Evolutionary conservation across 1,140 invertebrate genomes (phyloP).

Genomic region (Telenomus remus): DNA sequence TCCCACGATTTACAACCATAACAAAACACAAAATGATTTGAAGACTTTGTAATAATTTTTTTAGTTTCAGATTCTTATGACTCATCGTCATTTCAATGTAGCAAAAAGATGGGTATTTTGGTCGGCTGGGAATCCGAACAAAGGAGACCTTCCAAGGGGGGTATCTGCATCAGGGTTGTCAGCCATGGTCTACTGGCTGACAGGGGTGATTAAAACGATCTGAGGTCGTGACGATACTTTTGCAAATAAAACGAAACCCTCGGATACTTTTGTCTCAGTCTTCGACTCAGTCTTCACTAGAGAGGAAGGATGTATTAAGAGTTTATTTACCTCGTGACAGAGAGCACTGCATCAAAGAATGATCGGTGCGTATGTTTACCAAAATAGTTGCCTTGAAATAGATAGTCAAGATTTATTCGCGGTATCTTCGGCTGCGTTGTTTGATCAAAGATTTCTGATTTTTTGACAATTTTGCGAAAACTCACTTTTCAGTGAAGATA

Average conservation of each 20-base stretch:
- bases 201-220: slow-evolving; percentile 43
- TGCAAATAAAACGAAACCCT: slow-evolving; percentile 9
- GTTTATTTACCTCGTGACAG: slow-evolving; percentile 49
- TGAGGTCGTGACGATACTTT: slow-evolving; percentile 3
- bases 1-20: no score
- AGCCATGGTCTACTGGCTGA: slow-evolving; percentile 33
- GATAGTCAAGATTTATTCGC: slow-evolving; percentile 39
- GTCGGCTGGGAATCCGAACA: slow-evolving; percentile 59
- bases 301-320: slow-evolving; percentile 55
- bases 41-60: neutral
- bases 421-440: no score
- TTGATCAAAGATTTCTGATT: no score
- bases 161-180: slow-evolving; percentile 46
- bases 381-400: slow-evolving; percentile 57
- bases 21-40: no score
- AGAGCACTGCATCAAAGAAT: slow-evolving; percentile 41
- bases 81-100: slow-evolving; percentile 25
- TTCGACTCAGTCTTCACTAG: slow-evolving; percentile 10
- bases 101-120: slow-evolving; percentile 38
- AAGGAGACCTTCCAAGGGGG: slow-evolving; percentile 45
- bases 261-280: slow-evolving; percentile 3
- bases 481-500: no score
- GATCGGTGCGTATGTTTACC: slow-evolving; percentile 41
- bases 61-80: slow-evolving; percentile 5
- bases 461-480: no score